Conservation (phyloP, 1,140 invertebrate species). For the Danaus plexippus region DNA sequence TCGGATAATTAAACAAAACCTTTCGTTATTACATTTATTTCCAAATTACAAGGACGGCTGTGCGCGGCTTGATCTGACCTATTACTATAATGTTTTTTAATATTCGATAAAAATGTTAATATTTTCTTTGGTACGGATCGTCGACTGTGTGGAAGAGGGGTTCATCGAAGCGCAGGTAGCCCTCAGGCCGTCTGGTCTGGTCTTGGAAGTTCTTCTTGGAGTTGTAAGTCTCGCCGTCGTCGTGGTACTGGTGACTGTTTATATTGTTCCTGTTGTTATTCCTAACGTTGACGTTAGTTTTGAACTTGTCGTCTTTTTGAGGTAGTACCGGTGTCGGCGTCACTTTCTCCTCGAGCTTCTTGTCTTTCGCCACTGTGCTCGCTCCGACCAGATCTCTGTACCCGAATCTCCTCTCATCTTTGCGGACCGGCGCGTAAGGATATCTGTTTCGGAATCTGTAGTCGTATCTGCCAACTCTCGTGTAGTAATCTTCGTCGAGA, state of each 20-base stretch:
- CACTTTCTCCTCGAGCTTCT: slow-evolving; percentile 61
- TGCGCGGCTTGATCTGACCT: slow-evolving; percentile 14
- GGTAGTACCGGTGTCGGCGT: slow-evolving; percentile 57
- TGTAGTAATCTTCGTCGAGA: slow-evolving; percentile 55
- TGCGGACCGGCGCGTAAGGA: slow-evolving; percentile 58
- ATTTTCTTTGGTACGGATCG: slow-evolving; percentile 62
- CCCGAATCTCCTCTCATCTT: slow-evolving; percentile 56
- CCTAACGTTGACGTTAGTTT: slow-evolving; percentile 27
- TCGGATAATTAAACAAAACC: slow-evolving; percentile 58
- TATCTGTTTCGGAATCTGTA: slow-evolving; percentile 59
- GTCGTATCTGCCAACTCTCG: slow-evolving; percentile 55
- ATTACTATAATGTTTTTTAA: neutral
- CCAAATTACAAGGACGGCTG: slow-evolving; percentile 45
- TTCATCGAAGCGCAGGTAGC: slow-evolving; percentile 60
- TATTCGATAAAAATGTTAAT: slow-evolving; percentile 22
- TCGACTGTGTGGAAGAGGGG: slow-evolving; percentile 63
- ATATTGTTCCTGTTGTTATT: slow-evolving; percentile 51
- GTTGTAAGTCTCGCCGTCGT: slow-evolving; percentile 35
- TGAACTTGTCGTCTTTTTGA: slow-evolving; percentile 58
- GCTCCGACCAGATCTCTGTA: slow-evolving; percentile 61
- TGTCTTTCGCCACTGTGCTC: slow-evolving; percentile 54
- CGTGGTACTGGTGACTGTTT: slow-evolving; percentile 69
- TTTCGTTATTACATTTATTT: slow-evolving; percentile 63
- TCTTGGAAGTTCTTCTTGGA: slow-evolving; percentile 56
- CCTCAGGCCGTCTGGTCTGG: slow-evolving; percentile 46